Conservation (phyloP, 2,113 vertebrate species). For the Corythaixoides concolor region DNA sequence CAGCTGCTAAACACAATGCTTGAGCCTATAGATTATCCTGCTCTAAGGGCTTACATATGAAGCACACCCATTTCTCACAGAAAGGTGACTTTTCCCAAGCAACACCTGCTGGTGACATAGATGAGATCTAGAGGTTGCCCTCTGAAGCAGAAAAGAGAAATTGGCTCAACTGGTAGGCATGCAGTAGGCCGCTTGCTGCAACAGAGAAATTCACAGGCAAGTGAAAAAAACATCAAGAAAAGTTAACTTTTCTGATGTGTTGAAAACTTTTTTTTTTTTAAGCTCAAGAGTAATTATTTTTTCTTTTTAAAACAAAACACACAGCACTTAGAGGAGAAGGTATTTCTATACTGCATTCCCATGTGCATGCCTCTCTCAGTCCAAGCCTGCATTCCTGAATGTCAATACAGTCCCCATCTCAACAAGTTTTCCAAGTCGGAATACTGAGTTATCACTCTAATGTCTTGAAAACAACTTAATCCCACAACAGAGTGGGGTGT, state of each 20-base stretch:
- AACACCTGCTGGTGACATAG: neutral
- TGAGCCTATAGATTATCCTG: neutral
- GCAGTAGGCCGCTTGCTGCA: neutral
- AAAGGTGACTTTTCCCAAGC: neutral
- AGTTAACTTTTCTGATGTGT: neutral
- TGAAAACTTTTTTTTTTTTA: neutral
- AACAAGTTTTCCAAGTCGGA: neutral
- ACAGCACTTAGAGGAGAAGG: neutral
- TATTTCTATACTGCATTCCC: neutral
- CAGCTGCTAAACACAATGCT: neutral
- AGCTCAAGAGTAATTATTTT: neutral
- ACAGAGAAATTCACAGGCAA: neutral
- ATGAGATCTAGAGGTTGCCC: neutral
- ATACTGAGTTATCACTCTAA: neutral
- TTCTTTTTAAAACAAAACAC: neutral
- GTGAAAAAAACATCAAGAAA: neutral
- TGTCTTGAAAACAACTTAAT: neutral
- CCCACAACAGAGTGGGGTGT: neutral
- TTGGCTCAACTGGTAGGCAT: neutral
- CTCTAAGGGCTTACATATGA: neutral
- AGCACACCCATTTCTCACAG: neutral
- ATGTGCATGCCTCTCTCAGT: rapidly evolving
- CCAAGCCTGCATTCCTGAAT: rapidly evolving
- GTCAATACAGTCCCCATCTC: neutral
- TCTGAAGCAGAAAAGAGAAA: neutral